Conservation (phyloP, 2,113 vertebrate genomes). For the Cynocephalus volans region DNA sequence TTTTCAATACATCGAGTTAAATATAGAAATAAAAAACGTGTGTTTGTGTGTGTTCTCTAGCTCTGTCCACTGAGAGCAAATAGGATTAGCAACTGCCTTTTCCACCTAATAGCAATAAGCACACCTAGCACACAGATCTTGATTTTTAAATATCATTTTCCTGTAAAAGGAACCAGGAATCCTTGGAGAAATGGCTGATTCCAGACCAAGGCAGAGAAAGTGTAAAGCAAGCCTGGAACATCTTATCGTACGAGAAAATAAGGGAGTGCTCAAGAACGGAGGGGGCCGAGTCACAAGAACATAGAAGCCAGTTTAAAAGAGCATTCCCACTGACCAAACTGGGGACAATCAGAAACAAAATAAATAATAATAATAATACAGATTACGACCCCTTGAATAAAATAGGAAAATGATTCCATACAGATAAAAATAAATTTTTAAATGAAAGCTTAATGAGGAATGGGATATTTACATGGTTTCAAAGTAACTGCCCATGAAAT, state of each 20-base stretch:
- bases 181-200: not conserved
- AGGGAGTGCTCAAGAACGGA: not conserved
- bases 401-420: not conserved
- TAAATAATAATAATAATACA: not conserved
- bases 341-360: not conserved
- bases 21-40: not conserved
- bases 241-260: not conserved
- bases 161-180: not conserved
- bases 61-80: not conserved
- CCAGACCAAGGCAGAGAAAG: not conserved
- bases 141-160: not conserved
- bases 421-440: not conserved
- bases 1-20: slow-evolving; percentile 26
- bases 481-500: not conserved
- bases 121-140: not conserved
- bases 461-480: not conserved
- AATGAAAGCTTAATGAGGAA: not conserved
- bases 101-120: not conserved
- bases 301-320: not conserved
- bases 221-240: not conserved
- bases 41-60: not conserved
- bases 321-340: not conserved
- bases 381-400: not conserved
- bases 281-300: not conserved
- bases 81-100: not conserved